A percentile compares a stretch with the other conserved stretches of the same genome.
These are phyloP conservation scores for Pyrgus malvae DNA, from an alignment of 2,888 invertebrate species.

Conservation along the genomic window DNA sequence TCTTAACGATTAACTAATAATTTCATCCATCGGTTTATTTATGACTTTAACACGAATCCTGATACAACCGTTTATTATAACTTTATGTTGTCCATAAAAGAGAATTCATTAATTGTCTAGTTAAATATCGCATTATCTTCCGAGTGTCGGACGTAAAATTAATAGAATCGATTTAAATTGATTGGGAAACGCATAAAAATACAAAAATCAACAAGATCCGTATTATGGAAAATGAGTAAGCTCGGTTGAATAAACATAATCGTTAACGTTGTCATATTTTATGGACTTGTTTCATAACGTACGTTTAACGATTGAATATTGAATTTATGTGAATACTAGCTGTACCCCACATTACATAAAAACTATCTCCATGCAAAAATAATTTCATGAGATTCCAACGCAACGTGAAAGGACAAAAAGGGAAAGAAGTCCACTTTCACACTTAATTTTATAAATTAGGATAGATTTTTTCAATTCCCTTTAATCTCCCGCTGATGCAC, in stretches of 20 bases:
- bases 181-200: slow-evolving; percentile 13
- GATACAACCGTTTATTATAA: background rate
- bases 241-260: slow-evolving; percentile 10
- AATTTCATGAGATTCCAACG: too few species aligned
- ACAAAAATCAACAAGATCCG: slow-evolving; percentile 6
- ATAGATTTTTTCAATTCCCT: too few species aligned
- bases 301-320: background rate
- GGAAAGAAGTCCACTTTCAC: too few species aligned
- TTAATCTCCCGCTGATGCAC: too few species aligned
- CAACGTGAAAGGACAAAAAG: too few species aligned
- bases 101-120: slow-evolving; percentile 9
- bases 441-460: too few species aligned
- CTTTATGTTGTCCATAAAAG: slow-evolving; percentile 6
- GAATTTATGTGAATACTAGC: too few species aligned
- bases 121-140: slow-evolving; percentile 7
- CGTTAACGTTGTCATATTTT: background rate
- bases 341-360: too few species aligned
- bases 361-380: too few species aligned
- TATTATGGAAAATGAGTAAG: slow-evolving; percentile 1
- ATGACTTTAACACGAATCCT: too few species aligned
- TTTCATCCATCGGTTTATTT: too few species aligned
- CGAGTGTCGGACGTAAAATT: slow-evolving; percentile 4
- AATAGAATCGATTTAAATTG: slow-evolving; percentile 14
- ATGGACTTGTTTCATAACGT: background rate
- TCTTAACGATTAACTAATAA: too few species aligned